Evolutionary conservation across 2,113 vertebrate species (phyloP), one percentile per base, ranked within the genome.

Genomic region (Sebastes schlegelii): DNA sequence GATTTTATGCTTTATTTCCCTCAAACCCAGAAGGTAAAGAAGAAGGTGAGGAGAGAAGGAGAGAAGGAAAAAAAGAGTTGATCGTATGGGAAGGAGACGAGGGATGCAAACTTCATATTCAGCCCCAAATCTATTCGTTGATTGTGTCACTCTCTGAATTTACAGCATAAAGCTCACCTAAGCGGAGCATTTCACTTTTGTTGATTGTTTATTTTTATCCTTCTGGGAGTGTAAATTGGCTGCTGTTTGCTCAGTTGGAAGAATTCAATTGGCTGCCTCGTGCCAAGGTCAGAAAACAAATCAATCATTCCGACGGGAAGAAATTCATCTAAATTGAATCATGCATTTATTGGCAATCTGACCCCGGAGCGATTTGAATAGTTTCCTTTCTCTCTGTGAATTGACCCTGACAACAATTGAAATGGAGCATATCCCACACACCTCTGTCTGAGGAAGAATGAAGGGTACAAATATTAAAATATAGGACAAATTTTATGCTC

Each of bases 251-350:
- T 73, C 77, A 55, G 43, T 78, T 80, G 54, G 68, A 23, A 66
- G 48, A 76, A 84, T 79, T 19, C 34, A 64, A 81, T 85, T 79
- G 58, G 51, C 34, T 23, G 58, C 11, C 77, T 73, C 5, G 71
- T 79, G 86, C 82, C 84, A 77, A 80, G 68, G 85, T 85, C 72
- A 85, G 82, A 86, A 86, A 82, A 86, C 81, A 82, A 67, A 90
- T 89, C 81, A 83, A 89, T 89, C 86, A 71, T 48, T 80, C 80
- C 74, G 65, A 71, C 48, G 68, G 81, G 86, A 92, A 82, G 87
- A 72, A 76, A 80, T 74, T 75, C 3, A 70, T 88, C 77, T 57
- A 61, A 82, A 84, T 23, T 57, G 23, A 89, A 88, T 80, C 54
- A 42, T 52, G 62, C 61, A 71, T 84, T 83, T 63, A 63, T 79